Conservation (phyloP, 64 coral and sea anemone genomes). For the Anthopleura sola region DNA sequence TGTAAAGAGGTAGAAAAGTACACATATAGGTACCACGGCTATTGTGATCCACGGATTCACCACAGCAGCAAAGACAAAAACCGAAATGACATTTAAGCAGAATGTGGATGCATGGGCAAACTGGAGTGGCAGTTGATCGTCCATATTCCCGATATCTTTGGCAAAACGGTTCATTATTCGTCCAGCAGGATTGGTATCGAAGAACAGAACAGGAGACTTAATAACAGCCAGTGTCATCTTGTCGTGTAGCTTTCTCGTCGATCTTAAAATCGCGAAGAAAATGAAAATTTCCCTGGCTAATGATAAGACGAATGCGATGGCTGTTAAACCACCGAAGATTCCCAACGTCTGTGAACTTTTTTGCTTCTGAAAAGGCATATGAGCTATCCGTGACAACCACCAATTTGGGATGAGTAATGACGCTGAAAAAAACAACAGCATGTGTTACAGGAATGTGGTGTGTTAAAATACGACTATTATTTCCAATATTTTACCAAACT, state of each 20-base stretch:
- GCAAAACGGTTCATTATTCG: conserved; percentile 70
- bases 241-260: background rate
- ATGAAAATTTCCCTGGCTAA: background rate
- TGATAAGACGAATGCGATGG: background rate
- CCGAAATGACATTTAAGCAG: background rate
- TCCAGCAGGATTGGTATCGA: conserved; percentile 52
- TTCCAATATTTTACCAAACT: too few species aligned
- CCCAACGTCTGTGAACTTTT: background rate
- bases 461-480: too few species aligned
- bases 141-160: conserved; percentile 49
- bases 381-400: background rate
- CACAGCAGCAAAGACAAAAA: conserved; percentile 29
- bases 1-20: conserved; percentile 22
- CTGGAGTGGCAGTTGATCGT: conserved; percentile 18
- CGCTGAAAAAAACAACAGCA: background rate
- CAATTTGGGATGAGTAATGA: background rate
- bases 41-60: conserved; percentile 50
- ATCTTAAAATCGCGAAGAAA: background rate
- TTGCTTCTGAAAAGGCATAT: background rate
- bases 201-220: conserved; percentile 49
- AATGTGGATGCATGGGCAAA: background rate
- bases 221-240: conserved; percentile 6
- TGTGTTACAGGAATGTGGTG: too few species aligned
- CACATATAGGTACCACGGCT: conserved; percentile 18
- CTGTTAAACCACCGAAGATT: background rate